A percentile compares a stretch with the other conserved stretches of the same genome.
Evolutionary conservation across 2,113 vertebrate genomes (phyloP).

Genomic region (Tachysurus fulvidraco): DNA sequence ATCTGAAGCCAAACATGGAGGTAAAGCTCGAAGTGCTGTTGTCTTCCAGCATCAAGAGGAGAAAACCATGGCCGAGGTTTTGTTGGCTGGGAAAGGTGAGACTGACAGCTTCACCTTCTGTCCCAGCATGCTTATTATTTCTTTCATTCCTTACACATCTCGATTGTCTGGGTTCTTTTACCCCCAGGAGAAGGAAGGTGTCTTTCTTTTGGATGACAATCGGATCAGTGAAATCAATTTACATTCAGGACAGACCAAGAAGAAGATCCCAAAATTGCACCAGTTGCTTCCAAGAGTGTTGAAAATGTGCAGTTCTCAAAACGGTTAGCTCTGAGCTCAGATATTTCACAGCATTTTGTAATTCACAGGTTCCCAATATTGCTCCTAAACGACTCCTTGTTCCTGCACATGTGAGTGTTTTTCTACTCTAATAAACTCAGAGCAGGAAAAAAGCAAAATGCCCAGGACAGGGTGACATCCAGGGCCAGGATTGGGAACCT

Average conservation of each 20-base stretch:
- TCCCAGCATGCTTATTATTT: neutral
- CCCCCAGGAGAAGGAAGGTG: constrained; percentile 85
- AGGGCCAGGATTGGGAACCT: neutral
- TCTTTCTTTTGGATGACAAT: constrained; percentile 87
- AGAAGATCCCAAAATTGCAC: constrained; percentile 82
- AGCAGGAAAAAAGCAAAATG: neutral
- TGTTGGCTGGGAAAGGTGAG: constrained; percentile 78
- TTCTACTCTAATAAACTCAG: neutral
- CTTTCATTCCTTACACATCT: neutral
- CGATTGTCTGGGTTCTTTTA: neutral
- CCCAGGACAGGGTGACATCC: neutral
- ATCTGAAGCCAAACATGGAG: constrained; percentile 64
- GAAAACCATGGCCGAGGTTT: constrained; percentile 79
- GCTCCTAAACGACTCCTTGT: neutral
- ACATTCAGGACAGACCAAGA: constrained; percentile 85
- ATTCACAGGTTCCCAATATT: neutral
- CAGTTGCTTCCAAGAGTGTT: constrained; percentile 80
- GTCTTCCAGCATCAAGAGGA: constrained; percentile 77
- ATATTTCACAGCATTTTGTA: neutral
- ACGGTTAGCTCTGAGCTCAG: constrained; percentile 69
- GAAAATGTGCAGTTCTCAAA: constrained; percentile 80
- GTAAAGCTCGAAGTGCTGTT: constrained; percentile 74
- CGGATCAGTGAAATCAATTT: constrained; percentile 88
- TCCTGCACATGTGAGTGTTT: no score
- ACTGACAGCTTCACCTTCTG: neutral